phyloP scores from a whole-genome alignment of 2,113 vertebrate species.

The Cynopterus brachyotis region DNA sequence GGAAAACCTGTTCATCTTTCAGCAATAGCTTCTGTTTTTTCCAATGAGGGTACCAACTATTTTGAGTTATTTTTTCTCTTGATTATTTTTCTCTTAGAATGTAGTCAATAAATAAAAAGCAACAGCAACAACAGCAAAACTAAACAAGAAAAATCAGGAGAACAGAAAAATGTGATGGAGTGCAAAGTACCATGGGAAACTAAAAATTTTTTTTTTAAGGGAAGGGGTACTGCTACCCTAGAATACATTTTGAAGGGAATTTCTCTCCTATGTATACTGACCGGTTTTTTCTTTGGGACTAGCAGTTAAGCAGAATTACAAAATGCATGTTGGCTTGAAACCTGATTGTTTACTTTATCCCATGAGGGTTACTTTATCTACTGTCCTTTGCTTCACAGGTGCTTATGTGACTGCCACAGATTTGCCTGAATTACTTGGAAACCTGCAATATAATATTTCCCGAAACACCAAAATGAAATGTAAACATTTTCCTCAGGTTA shows the following conservation, averaged over 20 bases:
- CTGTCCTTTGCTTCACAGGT: constrained; percentile 82
- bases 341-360: not conserved
- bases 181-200: not conserved
- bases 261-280: not conserved
- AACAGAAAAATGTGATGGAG: not conserved
- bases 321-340: not conserved
- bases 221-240: not conserved
- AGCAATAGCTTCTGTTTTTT: not conserved
- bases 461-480: constrained; percentile 90
- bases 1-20: not conserved
- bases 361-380: not conserved
- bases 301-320: not conserved
- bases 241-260: not conserved
- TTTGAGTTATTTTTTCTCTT: not conserved
- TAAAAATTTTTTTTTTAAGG: not conserved
- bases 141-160: not conserved
- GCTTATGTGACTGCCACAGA: constrained; percentile 95
- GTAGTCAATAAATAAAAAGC: not conserved
- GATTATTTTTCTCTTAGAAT: not conserved
- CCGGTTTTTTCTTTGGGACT: not conserved
- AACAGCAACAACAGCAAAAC: not conserved
- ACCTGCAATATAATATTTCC: constrained; percentile 92
- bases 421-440: constrained; percentile 92
- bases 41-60: not conserved
- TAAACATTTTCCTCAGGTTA: constrained; percentile 90